Evolutionary conservation across 2,888 invertebrate genomes (phyloP), one percentile per base, ranked within the genome.

Genomic region (Ectobius pallidus): DNA sequence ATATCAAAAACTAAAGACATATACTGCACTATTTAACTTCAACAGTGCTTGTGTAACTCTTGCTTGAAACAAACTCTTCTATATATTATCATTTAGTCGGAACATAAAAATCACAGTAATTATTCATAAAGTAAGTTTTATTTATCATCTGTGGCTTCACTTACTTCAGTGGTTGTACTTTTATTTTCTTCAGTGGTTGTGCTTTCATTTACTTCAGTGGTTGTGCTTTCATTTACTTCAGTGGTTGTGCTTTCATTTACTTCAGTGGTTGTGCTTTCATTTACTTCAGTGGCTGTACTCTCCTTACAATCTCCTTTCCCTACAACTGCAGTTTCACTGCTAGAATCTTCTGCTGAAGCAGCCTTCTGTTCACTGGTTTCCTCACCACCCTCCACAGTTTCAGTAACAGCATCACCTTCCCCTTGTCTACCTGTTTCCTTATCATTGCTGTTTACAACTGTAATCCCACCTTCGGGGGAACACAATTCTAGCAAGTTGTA

Each of bases 401-500:
- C 16, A n/a, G n/a, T 30, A 20, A 20, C 22, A 52, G 22, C 2
- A 4, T 22, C 6, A 22, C 11, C 52, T 22, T 52, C 22, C 3
- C 52, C 22, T 18, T 52, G 3, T 11, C 11, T 9, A 25, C n/a
- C 27, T 30, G n/a, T 30, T 14, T 14, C 20, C 22, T n/a, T 63
- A n/a, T 63, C 39, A 11, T 18, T 20, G 0, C 20, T 39, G n/a
- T 9, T 18, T n/a, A 30, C 4, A 9, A 58, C 16, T 25, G 25
- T 58, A 30, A 58, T 58, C 30, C 58, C 58, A 18, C 44, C 30
- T 73, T 79, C 69, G 11, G 75, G 58, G 9, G 79, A 79, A 42
- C 78, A 75, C 76, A 89, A 80, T 82, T 94, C 93, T 74, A 90
- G 82, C 73, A 96, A 84, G 85, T 97, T 97, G 83, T 93, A 97